Percentiles rank a stretch among this genome's conserved stretches.
phyloP scores from a whole-genome alignment of 2,113 vertebrate species.

The Blennius ocellaris region DNA sequence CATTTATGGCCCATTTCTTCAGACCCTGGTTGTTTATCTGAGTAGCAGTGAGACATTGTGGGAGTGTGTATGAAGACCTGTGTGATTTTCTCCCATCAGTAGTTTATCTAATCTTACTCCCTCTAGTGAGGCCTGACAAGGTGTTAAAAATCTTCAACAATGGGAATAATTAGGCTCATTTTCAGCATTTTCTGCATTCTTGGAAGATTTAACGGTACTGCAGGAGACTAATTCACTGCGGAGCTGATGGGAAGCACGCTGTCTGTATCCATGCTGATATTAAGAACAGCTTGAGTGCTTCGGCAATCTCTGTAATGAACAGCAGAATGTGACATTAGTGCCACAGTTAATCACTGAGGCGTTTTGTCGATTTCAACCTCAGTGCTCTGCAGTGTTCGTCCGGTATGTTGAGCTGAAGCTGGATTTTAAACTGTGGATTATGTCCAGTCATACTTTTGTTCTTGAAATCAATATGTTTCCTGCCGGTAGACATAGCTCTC shows the following conservation, averaged over 20 bases:
- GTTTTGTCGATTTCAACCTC: not conserved
- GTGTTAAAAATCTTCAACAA: conserved; percentile 42
- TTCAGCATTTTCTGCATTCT: conserved; percentile 39
- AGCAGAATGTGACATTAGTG: not conserved
- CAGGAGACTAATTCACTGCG: conserved; percentile 6
- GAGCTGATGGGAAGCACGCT: not conserved
- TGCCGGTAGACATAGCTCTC: too few relatives aligned
- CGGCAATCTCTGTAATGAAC: not conserved
- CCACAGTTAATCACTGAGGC: not conserved
- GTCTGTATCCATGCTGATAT: conserved; percentile 1
- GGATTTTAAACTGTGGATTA: not conserved
- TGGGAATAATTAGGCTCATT: conserved; percentile 62
- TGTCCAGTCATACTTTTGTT: not conserved
- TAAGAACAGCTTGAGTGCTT: not conserved
- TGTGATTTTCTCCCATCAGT: conserved; percentile 33
- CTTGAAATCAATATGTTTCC: not conserved
- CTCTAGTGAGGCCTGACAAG: conserved; percentile 32
- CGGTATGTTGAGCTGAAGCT: not conserved
- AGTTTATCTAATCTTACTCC: conserved; percentile 46
- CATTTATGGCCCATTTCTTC: not conserved
- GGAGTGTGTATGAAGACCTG: not conserved
- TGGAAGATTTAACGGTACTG: conserved; percentile 21
- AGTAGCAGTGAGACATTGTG: not conserved
- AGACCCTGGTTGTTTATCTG: not conserved
- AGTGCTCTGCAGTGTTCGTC: not conserved